phyloP scores from a whole-genome alignment of 2,888 invertebrate species.

The Stenodera caucasica region DNA sequence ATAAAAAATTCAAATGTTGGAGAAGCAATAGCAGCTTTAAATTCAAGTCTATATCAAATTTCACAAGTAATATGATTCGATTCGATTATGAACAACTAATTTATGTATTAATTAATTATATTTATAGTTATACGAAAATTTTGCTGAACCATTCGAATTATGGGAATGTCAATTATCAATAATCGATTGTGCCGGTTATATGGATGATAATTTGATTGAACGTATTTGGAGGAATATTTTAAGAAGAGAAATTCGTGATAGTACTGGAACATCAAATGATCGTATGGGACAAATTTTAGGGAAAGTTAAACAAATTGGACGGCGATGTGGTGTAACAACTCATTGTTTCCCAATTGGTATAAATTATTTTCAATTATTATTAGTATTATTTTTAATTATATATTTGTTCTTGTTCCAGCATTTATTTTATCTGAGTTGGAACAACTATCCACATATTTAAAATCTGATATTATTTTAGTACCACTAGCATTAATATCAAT shows the following conservation, averaged over 20 bases:
- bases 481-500: constrained; percentile 75
- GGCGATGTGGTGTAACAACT: constrained; percentile 77
- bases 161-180: constrained; percentile 95
- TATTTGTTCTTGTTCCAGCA: constrained; percentile 57
- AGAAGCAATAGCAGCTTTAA: constrained; percentile 71
- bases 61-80: constrained; percentile 66
- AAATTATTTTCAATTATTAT: constrained; percentile 39
- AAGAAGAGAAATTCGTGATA: constrained; percentile 57
- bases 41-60: constrained; percentile 82
- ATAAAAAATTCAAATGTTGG: constrained; percentile 47
- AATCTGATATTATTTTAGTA: constrained; percentile 73
- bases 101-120: constrained; percentile 11
- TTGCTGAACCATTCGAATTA: constrained; percentile 85
- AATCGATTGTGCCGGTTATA: constrained; percentile 91
- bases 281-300: constrained; percentile 69
- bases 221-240: constrained; percentile 90
- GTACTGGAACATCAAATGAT: constrained; percentile 59
- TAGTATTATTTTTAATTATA: constrained; percentile 9
- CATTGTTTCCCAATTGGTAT: constrained; percentile 86
- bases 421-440: constrained; percentile 80
- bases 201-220: constrained; percentile 84
- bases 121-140: constrained; percentile 80
- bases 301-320: constrained; percentile 76
- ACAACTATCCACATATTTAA: constrained; percentile 70
- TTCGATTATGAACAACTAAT: neutral